Conservation (phyloP, 1,140 invertebrate species). For the Globodera ellingtonae region DNA sequence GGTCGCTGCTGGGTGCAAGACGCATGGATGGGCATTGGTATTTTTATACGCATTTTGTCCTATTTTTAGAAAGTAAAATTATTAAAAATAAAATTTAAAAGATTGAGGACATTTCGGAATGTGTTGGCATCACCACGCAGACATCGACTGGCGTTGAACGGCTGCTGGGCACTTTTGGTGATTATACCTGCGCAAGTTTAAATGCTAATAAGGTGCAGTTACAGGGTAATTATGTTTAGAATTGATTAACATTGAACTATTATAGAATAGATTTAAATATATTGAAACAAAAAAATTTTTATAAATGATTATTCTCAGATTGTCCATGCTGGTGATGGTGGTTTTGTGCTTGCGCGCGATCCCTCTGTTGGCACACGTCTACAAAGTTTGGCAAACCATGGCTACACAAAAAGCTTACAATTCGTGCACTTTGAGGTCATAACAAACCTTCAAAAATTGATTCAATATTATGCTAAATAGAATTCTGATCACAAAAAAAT, state of each 20-base stretch:
- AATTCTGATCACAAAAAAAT: no score
- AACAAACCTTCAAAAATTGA: no score
- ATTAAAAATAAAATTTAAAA: neutral
- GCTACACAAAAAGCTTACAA: neutral
- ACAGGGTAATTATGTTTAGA: no score
- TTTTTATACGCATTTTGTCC: neutral
- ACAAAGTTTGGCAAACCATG: constrained; percentile 2
- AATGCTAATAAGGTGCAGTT: neutral
- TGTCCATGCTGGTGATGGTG: neutral
- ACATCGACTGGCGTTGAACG: neutral
- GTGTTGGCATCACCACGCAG: neutral
- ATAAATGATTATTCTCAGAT: neutral
- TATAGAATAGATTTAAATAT: no score
- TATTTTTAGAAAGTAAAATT: neutral
- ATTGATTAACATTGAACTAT: no score
- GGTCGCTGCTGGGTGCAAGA: neutral
- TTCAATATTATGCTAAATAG: no score
- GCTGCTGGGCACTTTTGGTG: neutral
- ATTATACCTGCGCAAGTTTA: neutral
- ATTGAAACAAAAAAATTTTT: neutral
- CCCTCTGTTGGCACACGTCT: neutral
- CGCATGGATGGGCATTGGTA: neutral
- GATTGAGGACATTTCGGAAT: neutral
- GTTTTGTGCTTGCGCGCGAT: neutral
- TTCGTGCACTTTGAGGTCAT: neutral